Evolutionary conservation across 2,113 vertebrate species (phyloP).

Genomic region (Pristiophorus japonicus): DNA sequence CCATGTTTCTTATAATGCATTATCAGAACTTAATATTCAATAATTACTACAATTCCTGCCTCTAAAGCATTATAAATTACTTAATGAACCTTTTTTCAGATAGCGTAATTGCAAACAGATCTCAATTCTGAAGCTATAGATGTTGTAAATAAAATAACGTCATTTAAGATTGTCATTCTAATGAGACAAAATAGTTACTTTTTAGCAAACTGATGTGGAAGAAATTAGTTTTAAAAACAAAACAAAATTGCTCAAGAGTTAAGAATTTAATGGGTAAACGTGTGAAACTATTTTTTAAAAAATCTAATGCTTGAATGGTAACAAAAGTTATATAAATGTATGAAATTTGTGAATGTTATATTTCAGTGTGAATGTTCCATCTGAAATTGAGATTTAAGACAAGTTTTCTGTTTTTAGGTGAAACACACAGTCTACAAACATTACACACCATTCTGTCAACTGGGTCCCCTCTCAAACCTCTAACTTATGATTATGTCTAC

Average conservation of each 20-base stretch:
- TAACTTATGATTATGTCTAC: conserved; percentile 93
- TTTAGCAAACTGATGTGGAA: neutral
- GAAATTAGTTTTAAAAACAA: neutral
- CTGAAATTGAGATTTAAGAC: neutral
- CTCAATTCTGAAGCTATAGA: neutral
- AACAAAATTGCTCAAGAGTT: neutral
- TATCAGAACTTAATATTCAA: too few species aligned
- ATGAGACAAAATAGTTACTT: neutral
- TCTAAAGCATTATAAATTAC: neutral
- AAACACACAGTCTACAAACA: conserved; percentile 83
- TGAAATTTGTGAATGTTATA: neutral
- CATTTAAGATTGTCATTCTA: neutral
- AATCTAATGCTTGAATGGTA: neutral
- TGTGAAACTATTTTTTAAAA: too few species aligned
- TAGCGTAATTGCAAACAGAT: neutral
- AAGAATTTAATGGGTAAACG: neutral
- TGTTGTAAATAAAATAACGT: neutral
- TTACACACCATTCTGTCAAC: conserved; percentile 90
- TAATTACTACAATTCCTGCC: neutral
- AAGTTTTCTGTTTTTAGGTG: conserved; percentile 52
- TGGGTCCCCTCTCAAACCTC: conserved; percentile 82
- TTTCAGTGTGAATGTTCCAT: neutral
- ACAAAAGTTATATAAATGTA: neutral
- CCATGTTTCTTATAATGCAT: too few species aligned
- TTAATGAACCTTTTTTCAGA: neutral